Evolutionary conservation across 2,888 invertebrate genomes (phyloP).

Genomic region (Aphidoletes aphidimyza): DNA sequence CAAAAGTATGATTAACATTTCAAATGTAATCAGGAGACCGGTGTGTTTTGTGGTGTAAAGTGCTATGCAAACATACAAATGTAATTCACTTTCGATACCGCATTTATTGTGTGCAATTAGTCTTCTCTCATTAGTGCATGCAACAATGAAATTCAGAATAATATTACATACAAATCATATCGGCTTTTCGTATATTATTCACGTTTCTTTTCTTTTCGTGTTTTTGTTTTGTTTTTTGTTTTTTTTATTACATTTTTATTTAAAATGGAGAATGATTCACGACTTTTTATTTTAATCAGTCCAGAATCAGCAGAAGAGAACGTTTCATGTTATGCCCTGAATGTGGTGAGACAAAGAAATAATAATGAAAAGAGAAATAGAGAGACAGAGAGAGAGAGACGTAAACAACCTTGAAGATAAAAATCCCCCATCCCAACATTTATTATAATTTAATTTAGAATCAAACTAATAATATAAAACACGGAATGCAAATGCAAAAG

Average conservation of each 20-base stretch:
- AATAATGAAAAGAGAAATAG: background rate
- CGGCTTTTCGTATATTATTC: background rate
- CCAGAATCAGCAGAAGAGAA: no score
- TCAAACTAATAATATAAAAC: no score
- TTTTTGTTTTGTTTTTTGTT: background rate
- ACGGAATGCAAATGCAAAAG: no score
- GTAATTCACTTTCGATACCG: conserved; percentile 42
- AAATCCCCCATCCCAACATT: no score
- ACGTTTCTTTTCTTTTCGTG: background rate
- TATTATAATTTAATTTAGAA: no score
- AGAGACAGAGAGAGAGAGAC: no score
- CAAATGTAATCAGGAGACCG: no score
- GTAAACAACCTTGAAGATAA: no score
- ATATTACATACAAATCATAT: background rate
- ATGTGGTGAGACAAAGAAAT: background rate
- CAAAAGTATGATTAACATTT: no score
- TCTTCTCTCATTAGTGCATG: background rate
- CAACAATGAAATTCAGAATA: background rate
- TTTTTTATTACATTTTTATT: background rate
- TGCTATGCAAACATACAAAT: conserved; percentile 29
- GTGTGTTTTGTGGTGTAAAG: conserved; percentile 28
- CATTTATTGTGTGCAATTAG: conserved; percentile 3
- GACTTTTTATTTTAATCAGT: no score
- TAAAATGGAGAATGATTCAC: no score
- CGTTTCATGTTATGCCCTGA: no score